Evolutionary conservation across 2,113 vertebrate genomes (phyloP).

Genomic region (Hepsetus odoe): DNA sequence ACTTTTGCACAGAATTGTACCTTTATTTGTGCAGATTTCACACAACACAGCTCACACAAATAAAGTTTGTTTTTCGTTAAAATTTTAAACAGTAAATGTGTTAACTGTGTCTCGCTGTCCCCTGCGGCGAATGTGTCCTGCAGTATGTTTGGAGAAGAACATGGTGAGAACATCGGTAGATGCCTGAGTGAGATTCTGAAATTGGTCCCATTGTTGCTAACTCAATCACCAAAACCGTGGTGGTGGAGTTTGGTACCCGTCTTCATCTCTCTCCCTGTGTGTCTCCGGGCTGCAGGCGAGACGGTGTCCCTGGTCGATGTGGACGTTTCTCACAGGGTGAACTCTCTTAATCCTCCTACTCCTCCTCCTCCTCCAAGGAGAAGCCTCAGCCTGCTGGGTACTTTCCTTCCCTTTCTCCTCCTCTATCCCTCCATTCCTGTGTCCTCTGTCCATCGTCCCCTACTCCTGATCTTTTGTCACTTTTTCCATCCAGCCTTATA

Average conservation of each 20-base stretch:
- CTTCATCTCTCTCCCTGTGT: background rate
- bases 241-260: background rate
- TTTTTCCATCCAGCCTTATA: background rate
- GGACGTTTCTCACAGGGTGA: constrained; percentile 87
- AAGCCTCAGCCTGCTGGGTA: constrained; percentile 94
- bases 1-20: too few species aligned
- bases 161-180: too few species aligned
- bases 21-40: too few species aligned
- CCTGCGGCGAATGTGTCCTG: too few species aligned
- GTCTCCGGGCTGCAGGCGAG: constrained; percentile 77
- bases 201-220: too few species aligned
- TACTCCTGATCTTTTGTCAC: background rate
- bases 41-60: too few species aligned
- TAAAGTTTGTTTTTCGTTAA: too few species aligned
- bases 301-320: constrained; percentile 93
- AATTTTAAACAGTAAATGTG: too few species aligned
- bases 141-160: too few species aligned
- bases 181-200: too few species aligned
- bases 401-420: constrained; percentile 2
- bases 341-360: constrained; percentile 87
- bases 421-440: background rate
- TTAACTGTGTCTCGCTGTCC: too few species aligned
- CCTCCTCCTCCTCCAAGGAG: constrained; percentile 89
- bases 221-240: too few species aligned
- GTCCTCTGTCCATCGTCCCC: background rate